Evolutionary conservation across 2,113 vertebrate genomes (phyloP).

Genomic region (Shinisaurus crocodilurus): DNA sequence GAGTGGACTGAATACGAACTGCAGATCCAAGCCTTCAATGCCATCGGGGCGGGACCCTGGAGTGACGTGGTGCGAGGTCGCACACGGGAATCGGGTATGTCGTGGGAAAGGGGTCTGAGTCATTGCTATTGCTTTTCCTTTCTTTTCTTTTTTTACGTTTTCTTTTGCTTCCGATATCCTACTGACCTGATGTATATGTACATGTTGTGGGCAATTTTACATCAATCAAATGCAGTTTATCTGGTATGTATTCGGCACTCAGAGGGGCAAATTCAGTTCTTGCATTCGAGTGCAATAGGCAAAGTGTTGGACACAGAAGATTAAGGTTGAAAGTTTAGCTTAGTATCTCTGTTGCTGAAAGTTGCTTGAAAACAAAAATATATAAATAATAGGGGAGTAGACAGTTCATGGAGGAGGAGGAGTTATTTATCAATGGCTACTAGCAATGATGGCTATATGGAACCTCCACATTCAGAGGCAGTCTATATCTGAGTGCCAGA

Average conservation of each 20-base stretch:
- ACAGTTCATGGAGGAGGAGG: neutral
- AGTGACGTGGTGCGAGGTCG: conserved; percentile 81
- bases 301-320: neutral
- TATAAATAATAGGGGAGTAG: neutral
- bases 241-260: neutral
- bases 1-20: conserved; percentile 92
- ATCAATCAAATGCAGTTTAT: neutral
- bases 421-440: too few species aligned
- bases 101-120: fast-evolving
- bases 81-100: conserved; percentile 89
- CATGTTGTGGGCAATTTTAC: neutral
- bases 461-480: too few species aligned
- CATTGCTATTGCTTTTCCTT: fast-evolving
- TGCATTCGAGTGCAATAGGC: neutral
- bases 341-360: neutral
- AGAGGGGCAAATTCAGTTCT: too few species aligned
- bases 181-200: neutral
- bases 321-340: neutral
- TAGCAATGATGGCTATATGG: too few species aligned
- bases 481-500: neutral
- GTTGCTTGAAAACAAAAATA: neutral
- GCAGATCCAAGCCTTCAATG: conserved; percentile 93
- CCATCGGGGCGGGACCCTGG: conserved; percentile 93
- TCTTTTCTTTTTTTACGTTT: neutral
- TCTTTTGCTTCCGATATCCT: neutral